These are phyloP conservation scores for Suricata suricatta DNA, from an alignment of 2,113 vertebrate species.

Conservation along the genomic window DNA sequence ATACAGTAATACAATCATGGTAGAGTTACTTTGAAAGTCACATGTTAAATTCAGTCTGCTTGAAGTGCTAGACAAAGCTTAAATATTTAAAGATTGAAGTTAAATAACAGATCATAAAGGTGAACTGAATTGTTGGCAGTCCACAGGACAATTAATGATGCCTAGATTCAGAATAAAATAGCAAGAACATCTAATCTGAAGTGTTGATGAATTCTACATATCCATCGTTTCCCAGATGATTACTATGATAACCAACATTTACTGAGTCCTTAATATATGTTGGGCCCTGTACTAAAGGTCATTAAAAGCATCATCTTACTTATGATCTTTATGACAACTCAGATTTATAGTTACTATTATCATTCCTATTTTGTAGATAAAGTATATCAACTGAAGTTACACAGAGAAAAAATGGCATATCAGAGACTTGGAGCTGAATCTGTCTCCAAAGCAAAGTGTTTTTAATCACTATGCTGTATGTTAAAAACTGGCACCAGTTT, in stretches of 20 bases:
- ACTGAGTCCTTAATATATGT: not conserved
- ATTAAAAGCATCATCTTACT: not conserved
- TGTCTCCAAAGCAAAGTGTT: not conserved
- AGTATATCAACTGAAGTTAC: not conserved
- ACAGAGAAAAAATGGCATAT: not conserved
- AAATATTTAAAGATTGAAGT: constrained; percentile 1
- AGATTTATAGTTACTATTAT: not conserved
- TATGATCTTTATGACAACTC: not conserved
- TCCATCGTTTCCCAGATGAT: not conserved
- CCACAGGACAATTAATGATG: not conserved
- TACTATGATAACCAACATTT: not conserved
- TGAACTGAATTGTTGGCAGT: not conserved
- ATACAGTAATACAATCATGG: not conserved
- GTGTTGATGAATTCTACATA: not conserved
- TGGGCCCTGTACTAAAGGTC: not conserved
- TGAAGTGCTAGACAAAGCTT: not conserved
- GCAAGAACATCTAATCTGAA: not conserved
- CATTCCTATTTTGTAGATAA: not conserved
- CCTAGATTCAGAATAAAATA: constrained; percentile 1
- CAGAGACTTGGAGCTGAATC: not conserved
- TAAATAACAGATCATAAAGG: not conserved
- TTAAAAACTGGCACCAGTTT: not conserved
- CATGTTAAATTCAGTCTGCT: not conserved
- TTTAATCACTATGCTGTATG: not conserved
- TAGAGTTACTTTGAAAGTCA: not conserved